Evolutionary conservation across 2,888 invertebrate species (phyloP).

Genomic region (Drosophila yooni): DNA sequence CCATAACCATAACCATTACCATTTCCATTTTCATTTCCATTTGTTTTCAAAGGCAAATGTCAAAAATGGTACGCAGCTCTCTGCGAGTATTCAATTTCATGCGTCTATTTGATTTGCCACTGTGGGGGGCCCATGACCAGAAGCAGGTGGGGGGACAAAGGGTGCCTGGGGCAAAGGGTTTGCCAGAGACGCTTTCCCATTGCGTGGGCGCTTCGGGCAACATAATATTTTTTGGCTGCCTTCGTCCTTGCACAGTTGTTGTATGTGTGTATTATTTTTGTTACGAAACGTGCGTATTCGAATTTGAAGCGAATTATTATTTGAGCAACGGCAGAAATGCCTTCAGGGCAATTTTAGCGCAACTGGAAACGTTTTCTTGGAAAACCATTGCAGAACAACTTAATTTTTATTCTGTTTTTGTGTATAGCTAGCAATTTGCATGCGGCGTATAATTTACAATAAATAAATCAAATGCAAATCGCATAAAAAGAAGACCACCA

Average conservation of each 20-base stretch:
- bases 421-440: constrained; percentile 67
- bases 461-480: constrained; percentile 78
- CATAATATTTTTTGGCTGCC: constrained; percentile 38
- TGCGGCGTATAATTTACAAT: constrained; percentile 71
- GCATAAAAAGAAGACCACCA: constrained; percentile 60
- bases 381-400: constrained; percentile 72
- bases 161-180: constrained; percentile 62
- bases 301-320: constrained; percentile 78
- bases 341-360: constrained; percentile 36
- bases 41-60: constrained; percentile 62
- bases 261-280: constrained; percentile 46
- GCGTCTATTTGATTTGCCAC: constrained; percentile 74
- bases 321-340: constrained; percentile 39
- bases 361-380: constrained; percentile 62
- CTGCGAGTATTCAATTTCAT: constrained; percentile 72
- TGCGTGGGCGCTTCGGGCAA: constrained; percentile 42
- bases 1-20: constrained; percentile 37
- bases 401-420: constrained; percentile 50
- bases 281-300: constrained; percentile 76
- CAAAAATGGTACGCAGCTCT: constrained; percentile 60
- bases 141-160: background rate
- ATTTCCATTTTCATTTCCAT: constrained; percentile 41
- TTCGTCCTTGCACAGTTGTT: constrained; percentile 11
- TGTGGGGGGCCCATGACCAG: constrained; percentile 6
- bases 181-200: constrained; percentile 22